Conservation (phyloP, 2,888 invertebrate species). For the Rosalia funebris region DNA sequence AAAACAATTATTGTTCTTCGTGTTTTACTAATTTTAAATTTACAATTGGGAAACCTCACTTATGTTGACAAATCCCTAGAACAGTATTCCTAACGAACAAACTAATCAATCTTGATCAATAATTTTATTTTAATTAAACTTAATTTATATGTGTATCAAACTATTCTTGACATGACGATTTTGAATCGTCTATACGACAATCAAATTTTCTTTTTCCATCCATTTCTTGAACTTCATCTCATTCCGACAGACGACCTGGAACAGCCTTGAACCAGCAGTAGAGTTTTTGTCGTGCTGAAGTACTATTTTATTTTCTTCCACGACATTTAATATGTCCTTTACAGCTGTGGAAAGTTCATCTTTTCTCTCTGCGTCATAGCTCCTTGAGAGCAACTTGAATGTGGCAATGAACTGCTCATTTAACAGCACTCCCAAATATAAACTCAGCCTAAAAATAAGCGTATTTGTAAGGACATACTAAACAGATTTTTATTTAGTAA, state of each 20-base stretch:
- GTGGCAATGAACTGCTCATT: conserved; percentile 35
- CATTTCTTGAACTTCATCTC: conserved; percentile 37
- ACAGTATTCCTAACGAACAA: no score
- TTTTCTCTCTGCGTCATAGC: conserved; percentile 22
- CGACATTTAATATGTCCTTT: conserved; percentile 29
- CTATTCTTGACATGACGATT: no score
- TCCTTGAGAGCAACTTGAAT: conserved; percentile 30
- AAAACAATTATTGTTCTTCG: no score
- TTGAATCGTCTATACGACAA: not conserved
- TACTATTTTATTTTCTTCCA: conserved; percentile 29
- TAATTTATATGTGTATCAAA: no score
- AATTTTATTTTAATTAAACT: no score
- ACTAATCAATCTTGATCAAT: no score
- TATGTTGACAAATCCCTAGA: no score
- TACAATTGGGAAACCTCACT: no score
- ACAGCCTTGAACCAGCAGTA: conserved; percentile 30
- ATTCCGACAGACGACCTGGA: conserved; percentile 36
- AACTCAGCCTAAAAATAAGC: conserved; percentile 24
- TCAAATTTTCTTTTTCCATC: conserved; percentile 36
- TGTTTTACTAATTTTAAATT: no score
- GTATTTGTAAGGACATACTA: no score
- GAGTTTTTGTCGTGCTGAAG: conserved; percentile 28
- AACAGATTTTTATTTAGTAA: no score
- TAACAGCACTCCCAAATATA: conserved; percentile 36
- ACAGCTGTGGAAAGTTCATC: conserved; percentile 14